Percentiles rank a stretch among this genome's conserved stretches.
These are phyloP conservation scores for Lophius americanus DNA, from an alignment of 2,797 vertebrate genomes.

Conservation along the genomic window DNA sequence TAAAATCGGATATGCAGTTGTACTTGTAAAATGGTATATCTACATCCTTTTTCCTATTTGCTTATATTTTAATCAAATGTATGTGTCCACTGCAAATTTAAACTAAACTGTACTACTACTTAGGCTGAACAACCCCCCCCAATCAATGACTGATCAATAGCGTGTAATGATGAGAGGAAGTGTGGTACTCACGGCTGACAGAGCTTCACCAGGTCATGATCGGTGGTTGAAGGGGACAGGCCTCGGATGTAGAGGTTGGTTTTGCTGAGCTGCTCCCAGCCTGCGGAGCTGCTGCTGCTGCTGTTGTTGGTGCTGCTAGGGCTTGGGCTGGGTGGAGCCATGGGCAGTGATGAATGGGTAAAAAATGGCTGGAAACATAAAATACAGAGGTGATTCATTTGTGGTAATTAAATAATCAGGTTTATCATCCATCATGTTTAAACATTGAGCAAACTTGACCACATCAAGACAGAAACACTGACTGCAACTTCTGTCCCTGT, in stretches of 20 bases:
- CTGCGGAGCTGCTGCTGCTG: conserved; percentile 92
- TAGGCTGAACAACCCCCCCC: conserved; percentile 1
- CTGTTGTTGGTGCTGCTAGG: conserved; percentile 97
- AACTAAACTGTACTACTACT: conserved; percentile 17
- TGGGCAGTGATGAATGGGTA: conserved; percentile 88
- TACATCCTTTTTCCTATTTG: not conserved
- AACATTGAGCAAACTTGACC: not conserved
- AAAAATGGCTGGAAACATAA: conserved; percentile 85
- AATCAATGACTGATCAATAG: conserved; percentile 60
- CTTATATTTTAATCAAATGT: conserved; percentile 1
- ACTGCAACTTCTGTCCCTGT: not conserved
- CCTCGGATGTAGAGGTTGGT: conserved; percentile 99
- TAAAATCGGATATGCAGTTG: not conserved
- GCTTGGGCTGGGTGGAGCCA: conserved; percentile 98
- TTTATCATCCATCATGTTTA: no score
- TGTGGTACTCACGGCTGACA: conserved; percentile 95
- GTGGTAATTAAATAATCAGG: not conserved
- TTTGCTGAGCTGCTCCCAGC: conserved; percentile 99
- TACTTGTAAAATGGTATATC: not conserved
- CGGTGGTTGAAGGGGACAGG: conserved; percentile 93
- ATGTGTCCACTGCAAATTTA: conserved; percentile 20
- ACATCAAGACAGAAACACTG: not conserved
- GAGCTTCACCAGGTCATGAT: conserved; percentile 98
- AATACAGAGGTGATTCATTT: conserved; percentile 23
- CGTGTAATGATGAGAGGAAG: conserved; percentile 56